Evolutionary conservation across 2,113 vertebrate genomes (phyloP).

Genomic region (Sisor rabdophorus): DNA sequence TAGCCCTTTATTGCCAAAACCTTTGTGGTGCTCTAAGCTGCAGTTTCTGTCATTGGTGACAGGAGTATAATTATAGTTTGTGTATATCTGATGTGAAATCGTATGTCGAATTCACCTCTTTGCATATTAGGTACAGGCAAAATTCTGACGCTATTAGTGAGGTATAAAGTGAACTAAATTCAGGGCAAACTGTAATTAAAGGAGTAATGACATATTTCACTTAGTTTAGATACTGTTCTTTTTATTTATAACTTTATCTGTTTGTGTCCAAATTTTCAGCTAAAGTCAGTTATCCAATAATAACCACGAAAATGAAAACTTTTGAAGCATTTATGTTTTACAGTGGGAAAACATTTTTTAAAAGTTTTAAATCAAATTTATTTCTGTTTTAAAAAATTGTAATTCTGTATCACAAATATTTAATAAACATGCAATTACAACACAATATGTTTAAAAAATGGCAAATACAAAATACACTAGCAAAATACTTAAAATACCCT

Average conservation of each 20-base stretch:
- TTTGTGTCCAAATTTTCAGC: not conserved
- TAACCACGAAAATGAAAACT: no score
- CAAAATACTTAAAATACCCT: not conserved
- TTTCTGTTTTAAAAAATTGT: no score
- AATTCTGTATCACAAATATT: no score
- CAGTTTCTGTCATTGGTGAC: not conserved
- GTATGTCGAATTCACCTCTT: no score
- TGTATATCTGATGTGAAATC: not conserved
- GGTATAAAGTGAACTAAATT: not conserved
- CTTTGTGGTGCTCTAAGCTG: not conserved
- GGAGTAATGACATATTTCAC: not conserved
- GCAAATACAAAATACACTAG: not conserved
- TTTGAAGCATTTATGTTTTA: no score
- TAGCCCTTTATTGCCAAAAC: no score
- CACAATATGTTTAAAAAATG: not conserved
- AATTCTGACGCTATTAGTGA: not conserved
- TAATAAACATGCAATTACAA: not conserved
- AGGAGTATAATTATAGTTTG: not conserved
- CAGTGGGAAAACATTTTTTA: no score
- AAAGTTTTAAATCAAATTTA: no score
- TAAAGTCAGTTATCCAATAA: not conserved
- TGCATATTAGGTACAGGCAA: not conserved
- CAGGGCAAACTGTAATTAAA: not conserved
- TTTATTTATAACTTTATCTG: not conserved
- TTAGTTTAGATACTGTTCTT: not conserved